Conservation (phyloP, 2,113 vertebrate species). For the Podilymbus podiceps region DNA sequence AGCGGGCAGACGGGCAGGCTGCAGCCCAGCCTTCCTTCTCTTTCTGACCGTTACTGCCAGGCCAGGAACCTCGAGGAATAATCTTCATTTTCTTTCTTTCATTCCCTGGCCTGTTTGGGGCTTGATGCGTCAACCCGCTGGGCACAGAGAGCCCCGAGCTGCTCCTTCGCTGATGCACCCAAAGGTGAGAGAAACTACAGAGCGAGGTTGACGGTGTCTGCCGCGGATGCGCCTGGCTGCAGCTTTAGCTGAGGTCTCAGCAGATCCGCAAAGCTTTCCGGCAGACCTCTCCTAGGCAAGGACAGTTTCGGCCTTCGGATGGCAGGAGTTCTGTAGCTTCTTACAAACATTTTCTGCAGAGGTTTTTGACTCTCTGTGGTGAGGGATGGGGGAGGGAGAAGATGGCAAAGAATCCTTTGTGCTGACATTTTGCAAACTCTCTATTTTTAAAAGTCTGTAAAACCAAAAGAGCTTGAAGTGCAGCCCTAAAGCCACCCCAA, state of each 20-base stretch:
- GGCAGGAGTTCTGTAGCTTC: not conserved
- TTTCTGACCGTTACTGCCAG: not conserved
- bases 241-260: not conserved
- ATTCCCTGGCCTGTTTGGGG: not conserved
- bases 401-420: not conserved
- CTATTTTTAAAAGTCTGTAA: constrained; percentile 58
- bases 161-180: not conserved
- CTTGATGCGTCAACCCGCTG: not conserved
- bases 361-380: not conserved
- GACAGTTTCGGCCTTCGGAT: not conserved
- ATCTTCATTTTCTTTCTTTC: not conserved
- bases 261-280: not conserved
- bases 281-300: not conserved
- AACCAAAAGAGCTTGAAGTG: constrained; percentile 52
- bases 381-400: not conserved
- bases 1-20: not conserved
- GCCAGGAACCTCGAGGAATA: not conserved
- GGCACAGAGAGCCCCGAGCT: not conserved
- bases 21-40: not conserved
- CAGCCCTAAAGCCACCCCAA: constrained; percentile 63
- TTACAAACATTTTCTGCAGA: not conserved
- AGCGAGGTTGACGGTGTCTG: not conserved
- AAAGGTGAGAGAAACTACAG: not conserved
- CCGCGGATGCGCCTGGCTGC: not conserved
- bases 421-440: not conserved